Conservation (phyloP, 1,140 invertebrate species). For the Hirudo medicinalis region DNA sequence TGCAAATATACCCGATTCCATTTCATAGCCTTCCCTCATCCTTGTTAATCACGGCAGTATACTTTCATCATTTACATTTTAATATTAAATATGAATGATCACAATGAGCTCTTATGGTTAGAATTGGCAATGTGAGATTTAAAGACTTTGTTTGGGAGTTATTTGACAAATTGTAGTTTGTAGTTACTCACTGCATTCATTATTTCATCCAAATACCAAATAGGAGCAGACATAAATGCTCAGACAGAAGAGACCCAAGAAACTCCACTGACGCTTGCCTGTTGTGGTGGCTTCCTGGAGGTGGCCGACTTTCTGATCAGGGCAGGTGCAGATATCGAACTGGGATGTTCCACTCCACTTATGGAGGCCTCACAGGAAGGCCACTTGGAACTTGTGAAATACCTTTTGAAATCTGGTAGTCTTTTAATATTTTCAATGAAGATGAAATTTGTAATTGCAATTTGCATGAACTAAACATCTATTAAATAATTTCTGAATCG, state of each 20-base stretch:
- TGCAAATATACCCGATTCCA: background rate
- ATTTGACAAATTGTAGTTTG: no score
- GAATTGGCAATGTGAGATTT: background rate
- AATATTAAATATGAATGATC: no score
- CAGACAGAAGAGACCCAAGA: conserved; percentile 95
- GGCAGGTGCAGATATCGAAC: conserved; percentile 83
- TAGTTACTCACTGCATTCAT: background rate
- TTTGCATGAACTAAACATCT: conserved; percentile 9
- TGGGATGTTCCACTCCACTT: conserved; percentile 87
- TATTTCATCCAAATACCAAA: conserved; percentile 27
- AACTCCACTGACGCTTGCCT: conserved; percentile 87
- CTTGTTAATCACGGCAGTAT: no score
- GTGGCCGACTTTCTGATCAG: conserved; percentile 93
- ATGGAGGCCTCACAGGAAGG: conserved; percentile 98
- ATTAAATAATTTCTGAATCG: background rate
- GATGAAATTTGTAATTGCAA: background rate
- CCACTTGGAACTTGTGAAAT: conserved; percentile 73
- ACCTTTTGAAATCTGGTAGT: conserved; percentile 36
- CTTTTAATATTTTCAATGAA: background rate
- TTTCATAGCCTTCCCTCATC: conserved; percentile 17
- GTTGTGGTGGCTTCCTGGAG: conserved; percentile 90
- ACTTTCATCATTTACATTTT: no score
- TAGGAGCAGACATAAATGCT: conserved; percentile 84
- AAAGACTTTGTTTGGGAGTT: background rate
- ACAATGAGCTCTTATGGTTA: conserved; percentile 20